Evolutionary conservation across 2,888 invertebrate species (phyloP).

Genomic region (Agonopterix arenella): DNA sequence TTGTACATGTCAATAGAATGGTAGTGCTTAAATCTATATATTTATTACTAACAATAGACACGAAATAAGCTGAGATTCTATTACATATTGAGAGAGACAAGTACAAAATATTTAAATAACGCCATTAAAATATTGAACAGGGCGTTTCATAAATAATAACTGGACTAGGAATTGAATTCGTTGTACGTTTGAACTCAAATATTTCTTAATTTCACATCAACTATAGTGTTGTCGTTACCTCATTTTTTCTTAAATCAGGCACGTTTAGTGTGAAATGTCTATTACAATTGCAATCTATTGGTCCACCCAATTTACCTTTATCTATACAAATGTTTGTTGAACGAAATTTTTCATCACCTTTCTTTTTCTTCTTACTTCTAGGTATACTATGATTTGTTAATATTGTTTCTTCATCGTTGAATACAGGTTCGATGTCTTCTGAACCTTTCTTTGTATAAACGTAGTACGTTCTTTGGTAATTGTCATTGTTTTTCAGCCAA

Average conservation of each 20-base stretch:
- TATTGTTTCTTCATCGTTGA: slow-evolving; percentile 30
- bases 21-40: too few relatives aligned
- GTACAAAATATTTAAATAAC: slow-evolving; percentile 13
- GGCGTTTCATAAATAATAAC: slow-evolving; percentile 37
- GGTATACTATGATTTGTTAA: slow-evolving; percentile 40
- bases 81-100: not conserved
- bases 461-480: slow-evolving; percentile 40
- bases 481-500: slow-evolving; percentile 34
- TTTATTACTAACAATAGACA: too few relatives aligned
- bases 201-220: slow-evolving; percentile 12
- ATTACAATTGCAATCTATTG: slow-evolving; percentile 58
- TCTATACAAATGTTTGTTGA: slow-evolving; percentile 66
- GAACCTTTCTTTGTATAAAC: slow-evolving; percentile 36
- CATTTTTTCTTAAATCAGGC: slow-evolving; percentile 53
- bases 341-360: slow-evolving; percentile 45
- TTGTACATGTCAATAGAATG: slow-evolving; percentile 3
- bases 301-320: slow-evolving; percentile 51
- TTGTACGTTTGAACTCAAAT: slow-evolving; percentile 23
- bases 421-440: slow-evolving; percentile 21
- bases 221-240: slow-evolving; percentile 59
- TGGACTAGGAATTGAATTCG: slow-evolving; percentile 47
- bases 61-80: too few relatives aligned
- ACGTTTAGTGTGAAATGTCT: slow-evolving; percentile 66
- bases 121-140: not conserved
- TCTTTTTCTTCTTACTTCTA: slow-evolving; percentile 41